phyloP scores from a whole-genome alignment of 2,797 vertebrate species.

The Periparus ater region DNA sequence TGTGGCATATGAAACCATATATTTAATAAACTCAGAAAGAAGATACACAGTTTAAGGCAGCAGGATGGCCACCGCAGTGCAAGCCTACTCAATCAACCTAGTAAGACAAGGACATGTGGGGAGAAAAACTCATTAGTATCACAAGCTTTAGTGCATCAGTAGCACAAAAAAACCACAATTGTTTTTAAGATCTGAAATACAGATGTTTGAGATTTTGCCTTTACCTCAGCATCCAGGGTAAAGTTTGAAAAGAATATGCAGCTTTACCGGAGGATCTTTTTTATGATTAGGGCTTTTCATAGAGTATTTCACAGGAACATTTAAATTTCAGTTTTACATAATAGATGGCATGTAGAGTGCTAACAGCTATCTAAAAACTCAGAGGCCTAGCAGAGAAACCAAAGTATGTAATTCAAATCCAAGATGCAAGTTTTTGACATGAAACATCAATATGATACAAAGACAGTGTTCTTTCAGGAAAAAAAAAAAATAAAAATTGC shows the following conservation, averaged over 20 bases:
- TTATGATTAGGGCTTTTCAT: not conserved
- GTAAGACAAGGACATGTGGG: not conserved
- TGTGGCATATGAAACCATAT: not conserved
- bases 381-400: not conserved
- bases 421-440: not conserved
- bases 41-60: not conserved
- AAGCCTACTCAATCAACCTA: not conserved
- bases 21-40: not conserved
- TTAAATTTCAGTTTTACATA: not conserved
- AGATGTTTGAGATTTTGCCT: not conserved
- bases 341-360: not conserved
- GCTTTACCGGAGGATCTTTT: not conserved
- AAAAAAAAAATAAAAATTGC: not conserved
- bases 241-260: not conserved
- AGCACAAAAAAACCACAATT: not conserved
- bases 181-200: not conserved
- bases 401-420: not conserved
- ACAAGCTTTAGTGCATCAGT: too few species aligned
- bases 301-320: not conserved
- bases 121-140: not conserved
- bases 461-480: not conserved
- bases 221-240: not conserved
- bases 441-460: not conserved
- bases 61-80: not conserved
- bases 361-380: not conserved